Base-by-base conservation (phyloP, 2,888 invertebrate genomes). In the Latrodectus hesperus region DNA sequence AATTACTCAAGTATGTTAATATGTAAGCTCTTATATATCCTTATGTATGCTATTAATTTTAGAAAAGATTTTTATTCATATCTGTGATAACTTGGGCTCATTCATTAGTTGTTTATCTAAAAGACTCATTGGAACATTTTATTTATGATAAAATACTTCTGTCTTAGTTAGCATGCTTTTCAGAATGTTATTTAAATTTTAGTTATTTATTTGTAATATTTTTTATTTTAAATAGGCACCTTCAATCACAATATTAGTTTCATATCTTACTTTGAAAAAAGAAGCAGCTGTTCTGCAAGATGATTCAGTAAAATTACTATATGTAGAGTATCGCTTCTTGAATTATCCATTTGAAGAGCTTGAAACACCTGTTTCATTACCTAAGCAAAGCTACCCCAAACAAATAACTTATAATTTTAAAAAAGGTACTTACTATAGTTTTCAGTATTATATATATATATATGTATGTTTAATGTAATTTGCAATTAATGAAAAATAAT, bases 311-410 rank as follows among this genome's bases (percentile, higher is more conserved):
- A 90, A 91, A 86, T 92, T 92, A 90, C 90, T 93, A 73, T 93
- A 92, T 90, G 92, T 93, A 49, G 93, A 92, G 82, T 93, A 92
- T 89, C 91, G 91, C 70, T 93, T 93, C 90, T 91, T 93, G 38
- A 92, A 92, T 73, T 91, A 91, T 72, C 91, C 92, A 52, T 91
- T 92, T 0, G 91, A 92, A 81, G 92, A 93, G 87, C 91, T 92
- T 6, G 93, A 93, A 90, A 92, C 93, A 6, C 93, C 93, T 2
- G 92, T 91, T 90, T 92, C 93, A 6, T 90, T 93, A 81, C 93
- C 93, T 14, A 93, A 93, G 90, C 92, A 92, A 8, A 90, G 90
- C 75, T 91, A 92, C n/a, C 90, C 91, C 74, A 91, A 91, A 78
- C 90, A 91, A 77, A 92, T 93, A 75, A 89, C 90, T 38, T 93